Evolutionary conservation across 2,797 vertebrate species (phyloP).

Genomic region (Tangara arthus): DNA sequence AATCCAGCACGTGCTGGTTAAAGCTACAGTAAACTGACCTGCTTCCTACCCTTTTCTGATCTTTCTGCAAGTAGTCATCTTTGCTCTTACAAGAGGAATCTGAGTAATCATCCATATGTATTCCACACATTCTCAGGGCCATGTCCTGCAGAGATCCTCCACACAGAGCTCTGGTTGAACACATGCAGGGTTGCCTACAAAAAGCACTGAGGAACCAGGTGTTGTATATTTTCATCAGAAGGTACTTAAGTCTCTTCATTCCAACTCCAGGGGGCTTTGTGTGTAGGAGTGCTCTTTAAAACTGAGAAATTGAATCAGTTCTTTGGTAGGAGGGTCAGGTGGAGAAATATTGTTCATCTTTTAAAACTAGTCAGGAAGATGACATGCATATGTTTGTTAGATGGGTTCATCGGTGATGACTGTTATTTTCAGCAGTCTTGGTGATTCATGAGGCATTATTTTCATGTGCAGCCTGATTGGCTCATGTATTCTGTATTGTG

Average conservation of each 20-base stretch:
- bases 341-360: neutral
- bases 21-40: neutral
- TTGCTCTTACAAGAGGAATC: neutral
- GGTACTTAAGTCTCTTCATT: neutral
- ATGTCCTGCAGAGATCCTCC: neutral
- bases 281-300: neutral
- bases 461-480: neutral
- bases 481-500: neutral
- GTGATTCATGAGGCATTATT: neutral
- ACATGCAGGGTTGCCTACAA: neutral
- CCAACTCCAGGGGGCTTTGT: rapidly evolving
- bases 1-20: neutral
- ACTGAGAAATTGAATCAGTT: neutral
- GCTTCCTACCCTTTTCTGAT: neutral
- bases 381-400: neutral
- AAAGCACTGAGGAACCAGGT: neutral
- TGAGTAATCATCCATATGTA: neutral
- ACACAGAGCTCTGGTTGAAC: neutral
- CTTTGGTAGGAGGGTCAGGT: neutral
- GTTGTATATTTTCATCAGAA: neutral
- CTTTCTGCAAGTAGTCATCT: neutral
- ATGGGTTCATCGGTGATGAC: neutral
- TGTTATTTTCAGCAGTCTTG: neutral
- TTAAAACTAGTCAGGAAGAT: neutral
- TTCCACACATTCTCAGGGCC: neutral